A percentile compares a stretch with the other conserved stretches of the same genome.
phyloP scores from a whole-genome alignment of 2,113 vertebrate genomes.

The Megaptera novaeangliae region DNA sequence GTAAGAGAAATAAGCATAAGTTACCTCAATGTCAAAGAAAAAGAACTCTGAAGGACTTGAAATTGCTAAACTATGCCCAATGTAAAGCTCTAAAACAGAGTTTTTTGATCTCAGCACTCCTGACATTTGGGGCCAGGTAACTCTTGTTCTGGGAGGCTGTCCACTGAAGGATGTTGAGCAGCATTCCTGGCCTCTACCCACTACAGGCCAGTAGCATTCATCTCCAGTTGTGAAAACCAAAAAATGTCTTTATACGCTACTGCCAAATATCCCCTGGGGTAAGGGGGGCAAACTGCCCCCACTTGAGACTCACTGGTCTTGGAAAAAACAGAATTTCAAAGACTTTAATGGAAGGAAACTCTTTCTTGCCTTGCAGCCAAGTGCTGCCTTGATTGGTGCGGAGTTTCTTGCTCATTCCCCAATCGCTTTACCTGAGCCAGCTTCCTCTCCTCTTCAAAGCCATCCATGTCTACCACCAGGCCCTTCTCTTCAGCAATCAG shows the following conservation, averaged over 20 bases:
- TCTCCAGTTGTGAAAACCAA: neutral
- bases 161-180: neutral
- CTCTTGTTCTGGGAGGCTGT: neutral
- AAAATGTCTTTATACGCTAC: neutral
- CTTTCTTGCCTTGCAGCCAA: neutral
- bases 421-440: constrained; percentile 88
- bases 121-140: neutral
- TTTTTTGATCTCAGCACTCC: neutral
- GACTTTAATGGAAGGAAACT: neutral
- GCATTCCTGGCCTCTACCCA: neutral
- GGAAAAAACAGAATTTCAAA: neutral
- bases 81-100: neutral
- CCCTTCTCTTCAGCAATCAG: constrained; percentile 98
- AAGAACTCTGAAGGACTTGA: neutral
- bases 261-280: neutral
- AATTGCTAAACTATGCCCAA: neutral
- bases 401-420: neutral
- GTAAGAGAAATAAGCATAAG: neutral
- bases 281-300: neutral
- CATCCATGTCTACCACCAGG: constrained; percentile 88
- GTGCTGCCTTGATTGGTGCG: neutral
- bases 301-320: neutral
- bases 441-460: constrained; percentile 95
- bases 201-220: neutral
- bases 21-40: neutral